These are phyloP conservation scores for Phengaris arion DNA, from an alignment of 2,888 invertebrate genomes.

Conservation along the genomic window DNA sequence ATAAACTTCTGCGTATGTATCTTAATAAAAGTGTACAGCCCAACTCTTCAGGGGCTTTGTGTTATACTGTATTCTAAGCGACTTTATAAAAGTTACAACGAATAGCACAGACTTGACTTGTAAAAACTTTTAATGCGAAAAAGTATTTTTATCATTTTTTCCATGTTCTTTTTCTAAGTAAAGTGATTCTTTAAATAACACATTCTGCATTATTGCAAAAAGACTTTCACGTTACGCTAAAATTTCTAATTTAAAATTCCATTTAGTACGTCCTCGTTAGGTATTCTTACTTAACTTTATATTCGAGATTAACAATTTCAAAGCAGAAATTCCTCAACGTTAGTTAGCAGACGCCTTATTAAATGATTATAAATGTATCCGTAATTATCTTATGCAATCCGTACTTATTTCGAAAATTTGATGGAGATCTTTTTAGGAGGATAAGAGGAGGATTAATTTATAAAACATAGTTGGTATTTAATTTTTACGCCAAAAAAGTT, in stretches of 20 bases:
- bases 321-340: neutral
- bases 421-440: too few relatives aligned
- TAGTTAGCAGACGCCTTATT: conserved; percentile 4
- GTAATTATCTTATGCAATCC: neutral
- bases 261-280: conserved; percentile 15
- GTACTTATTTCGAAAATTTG: too few relatives aligned
- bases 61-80: conserved; percentile 12
- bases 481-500: too few relatives aligned
- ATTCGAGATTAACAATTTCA: neutral
- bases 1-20: conserved; percentile 20
- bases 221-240: conserved; percentile 12
- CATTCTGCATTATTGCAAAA: neutral
- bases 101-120: neutral
- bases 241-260: conserved; percentile 4
- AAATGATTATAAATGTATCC: conserved; percentile 3
- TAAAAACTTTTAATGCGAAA: conserved; percentile 11
- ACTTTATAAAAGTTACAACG: conserved; percentile 21
- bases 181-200: neutral
- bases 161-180: neutral
- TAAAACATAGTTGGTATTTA: too few relatives aligned
- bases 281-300: conserved; percentile 12
- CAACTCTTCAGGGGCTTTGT: conserved; percentile 5
- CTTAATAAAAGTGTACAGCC: conserved; percentile 20
- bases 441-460: too few relatives aligned
- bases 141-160: conserved; percentile 10